Base-by-base conservation (phyloP, 2,113 vertebrate genomes). In the Corvus cornix region DNA sequence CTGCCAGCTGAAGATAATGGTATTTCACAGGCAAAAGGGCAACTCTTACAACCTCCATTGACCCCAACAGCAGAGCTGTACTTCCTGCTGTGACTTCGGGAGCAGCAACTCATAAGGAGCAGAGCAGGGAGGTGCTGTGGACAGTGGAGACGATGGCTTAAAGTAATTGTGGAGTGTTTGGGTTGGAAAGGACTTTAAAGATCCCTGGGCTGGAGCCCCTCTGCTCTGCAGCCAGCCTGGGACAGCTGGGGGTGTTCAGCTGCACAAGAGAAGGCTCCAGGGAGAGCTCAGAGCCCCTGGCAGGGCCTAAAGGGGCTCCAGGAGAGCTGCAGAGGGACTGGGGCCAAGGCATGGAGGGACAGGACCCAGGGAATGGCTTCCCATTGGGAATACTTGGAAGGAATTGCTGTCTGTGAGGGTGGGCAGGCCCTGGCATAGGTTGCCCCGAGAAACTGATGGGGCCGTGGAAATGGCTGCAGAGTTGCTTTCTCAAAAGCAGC, bases 41-140 rank as follows among this genome's bases (percentile, higher is more conserved):
- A 72, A 39, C 51, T 68, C 69, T 10, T 30, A 22, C 10, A 69
- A 18, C 12, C 31, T 74, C 11, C 2, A 17, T 0, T 58, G 73
- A 24, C 53, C 16, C 3, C 31, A 12, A 3, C 9, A 7, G 22
- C 70, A 59, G 63, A 73, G 49, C 76, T 33, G 16, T 7, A 4
- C 53, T 76, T 89, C 91, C 55, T 60, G 60, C 66, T 67, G 22
- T n/a, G 46, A 16, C 43, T 37, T 53, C 2, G 43, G 30, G 46
- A 23, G 4, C 15, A 8, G 33, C 0, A 0, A 3, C n/a, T 49
- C 22, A 0, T 4, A 4, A 13, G 52, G 55, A 67, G 37, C 56
- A 24, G 48, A 9, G 18, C 56, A 20, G 24, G 63, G 49, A 58
- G 64, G 41, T 60, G 73, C 55, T 13, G 0, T 4, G 21, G 33